Evolutionary conservation across 2,888 invertebrate species (phyloP), one percentile per base, ranked within the genome.

Genomic region (Lepetodrilus schrolli): DNA sequence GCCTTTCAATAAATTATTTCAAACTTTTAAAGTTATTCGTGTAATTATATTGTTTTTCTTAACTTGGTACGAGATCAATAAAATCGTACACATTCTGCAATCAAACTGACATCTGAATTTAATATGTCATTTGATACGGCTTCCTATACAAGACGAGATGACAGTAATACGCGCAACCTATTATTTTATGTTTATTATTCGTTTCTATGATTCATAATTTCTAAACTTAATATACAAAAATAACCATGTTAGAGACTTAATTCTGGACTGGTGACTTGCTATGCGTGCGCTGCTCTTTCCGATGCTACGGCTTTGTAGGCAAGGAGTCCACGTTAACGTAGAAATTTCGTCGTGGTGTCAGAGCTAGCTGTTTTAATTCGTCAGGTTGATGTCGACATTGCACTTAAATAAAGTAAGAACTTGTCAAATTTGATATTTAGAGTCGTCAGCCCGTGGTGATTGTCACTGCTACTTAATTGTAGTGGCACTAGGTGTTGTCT

Each of bases 311-410:
- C n/a, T n/a, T n/a, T 43, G 43, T 43, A 43, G 2, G 43, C 43
- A 43, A 17, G 43, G 3, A 43, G n/a, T 17, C 3, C 43, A 43
- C 43, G 43, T 43, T 43, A 43, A 17, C 43, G 17, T 43, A 43
- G 43, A 43, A 43, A 43, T 43, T 43, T 43, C 17, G 43, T 43
- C 43, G 43, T 43, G 13, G 17, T 43, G 43, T 17, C 43, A 43
- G 17, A 17, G 3, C 13, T 43, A 43, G 17, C 17, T 3, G 17
- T 13, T 17, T 58, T 30, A 58, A 58, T 26, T 30, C 58, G 13
- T 58, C 58, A 30, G n/a, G 13, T 58, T 2, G 58, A 58, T 58
- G 58, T 58, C 34, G 58, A 58, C 58, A 58, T 58, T 34, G 30
- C 58, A 30, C 13, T 30, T 58, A 17, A 34, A 58, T 58, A 34